Percentiles rank a stretch among this genome's conserved stretches.
Evolutionary conservation across 2,797 vertebrate genomes (phyloP).

Genomic region (Thamnophis elegans): DNA sequence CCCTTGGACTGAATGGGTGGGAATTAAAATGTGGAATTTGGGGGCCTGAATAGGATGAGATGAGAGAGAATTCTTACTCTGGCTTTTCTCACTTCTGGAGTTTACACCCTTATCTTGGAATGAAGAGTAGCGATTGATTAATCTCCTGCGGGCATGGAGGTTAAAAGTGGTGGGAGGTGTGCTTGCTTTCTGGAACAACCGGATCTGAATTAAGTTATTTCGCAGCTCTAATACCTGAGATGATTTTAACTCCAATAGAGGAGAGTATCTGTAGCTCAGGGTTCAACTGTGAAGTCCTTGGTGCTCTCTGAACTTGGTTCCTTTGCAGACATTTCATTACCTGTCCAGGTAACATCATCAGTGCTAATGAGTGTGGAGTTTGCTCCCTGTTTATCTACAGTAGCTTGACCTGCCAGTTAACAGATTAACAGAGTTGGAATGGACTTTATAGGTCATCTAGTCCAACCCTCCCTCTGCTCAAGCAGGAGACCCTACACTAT

Average conservation of each 20-base stretch:
- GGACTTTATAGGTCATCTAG: too few relatives aligned
- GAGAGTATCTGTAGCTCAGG: background rate
- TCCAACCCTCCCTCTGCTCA: too few relatives aligned
- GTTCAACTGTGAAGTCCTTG: background rate
- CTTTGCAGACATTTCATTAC: too few relatives aligned
- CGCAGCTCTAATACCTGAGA: background rate
- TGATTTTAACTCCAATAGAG: background rate
- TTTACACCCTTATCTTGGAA: background rate
- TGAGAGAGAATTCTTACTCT: background rate
- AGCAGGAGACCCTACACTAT: too few relatives aligned
- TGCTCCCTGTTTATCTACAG: too few relatives aligned
- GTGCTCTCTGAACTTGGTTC: background rate
- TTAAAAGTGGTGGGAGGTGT: background rate
- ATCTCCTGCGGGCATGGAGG: background rate
- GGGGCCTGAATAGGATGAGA: background rate
- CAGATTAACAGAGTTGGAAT: too few relatives aligned
- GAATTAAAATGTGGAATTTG: background rate
- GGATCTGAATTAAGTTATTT: background rate
- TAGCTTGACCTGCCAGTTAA: background rate
- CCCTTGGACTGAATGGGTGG: background rate
- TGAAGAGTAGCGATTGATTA: background rate
- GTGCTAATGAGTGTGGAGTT: too few relatives aligned
- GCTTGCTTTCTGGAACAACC: background rate
- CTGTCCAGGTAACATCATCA: too few relatives aligned
- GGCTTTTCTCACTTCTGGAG: background rate